These are phyloP conservation scores for Clarias gariepinus DNA, from an alignment of 2,113 vertebrate species.

Conservation along the genomic window DNA sequence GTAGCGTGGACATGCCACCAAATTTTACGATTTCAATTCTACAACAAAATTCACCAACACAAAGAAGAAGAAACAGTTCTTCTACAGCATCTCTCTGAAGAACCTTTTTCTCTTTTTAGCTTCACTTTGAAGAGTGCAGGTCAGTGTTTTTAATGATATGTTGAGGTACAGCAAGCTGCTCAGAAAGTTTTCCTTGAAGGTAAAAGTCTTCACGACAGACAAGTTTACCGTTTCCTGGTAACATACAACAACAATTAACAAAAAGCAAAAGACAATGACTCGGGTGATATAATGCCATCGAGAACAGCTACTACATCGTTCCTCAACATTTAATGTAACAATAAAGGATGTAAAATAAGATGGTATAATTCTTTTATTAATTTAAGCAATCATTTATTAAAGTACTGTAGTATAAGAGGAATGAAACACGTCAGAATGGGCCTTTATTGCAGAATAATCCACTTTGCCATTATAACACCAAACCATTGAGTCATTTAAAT, in stretches of 20 bases:
- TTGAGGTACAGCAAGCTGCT: background rate
- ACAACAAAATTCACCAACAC: background rate
- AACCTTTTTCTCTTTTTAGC: background rate
- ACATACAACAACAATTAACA: no score
- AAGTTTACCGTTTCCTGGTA: no score
- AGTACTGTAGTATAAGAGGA: background rate
- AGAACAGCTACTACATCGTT: background rate
- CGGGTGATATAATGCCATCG: background rate
- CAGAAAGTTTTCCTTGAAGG: background rate
- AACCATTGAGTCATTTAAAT: background rate
- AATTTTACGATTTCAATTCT: no score
- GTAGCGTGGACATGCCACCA: no score
- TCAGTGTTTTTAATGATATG: no score
- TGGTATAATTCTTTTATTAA: background rate
- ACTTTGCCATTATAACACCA: background rate
- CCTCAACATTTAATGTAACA: background rate
- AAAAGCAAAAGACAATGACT: background rate
- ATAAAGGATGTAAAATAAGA: background rate
- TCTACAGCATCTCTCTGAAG: background rate
- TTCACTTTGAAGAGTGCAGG: background rate
- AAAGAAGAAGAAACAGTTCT: no score
- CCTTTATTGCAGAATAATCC: background rate
- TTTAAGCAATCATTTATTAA: background rate
- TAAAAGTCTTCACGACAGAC: background rate
- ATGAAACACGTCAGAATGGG: background rate